Evolutionary conservation across 2,113 vertebrate genomes (phyloP).

Genomic region (Vidua macroura): DNA sequence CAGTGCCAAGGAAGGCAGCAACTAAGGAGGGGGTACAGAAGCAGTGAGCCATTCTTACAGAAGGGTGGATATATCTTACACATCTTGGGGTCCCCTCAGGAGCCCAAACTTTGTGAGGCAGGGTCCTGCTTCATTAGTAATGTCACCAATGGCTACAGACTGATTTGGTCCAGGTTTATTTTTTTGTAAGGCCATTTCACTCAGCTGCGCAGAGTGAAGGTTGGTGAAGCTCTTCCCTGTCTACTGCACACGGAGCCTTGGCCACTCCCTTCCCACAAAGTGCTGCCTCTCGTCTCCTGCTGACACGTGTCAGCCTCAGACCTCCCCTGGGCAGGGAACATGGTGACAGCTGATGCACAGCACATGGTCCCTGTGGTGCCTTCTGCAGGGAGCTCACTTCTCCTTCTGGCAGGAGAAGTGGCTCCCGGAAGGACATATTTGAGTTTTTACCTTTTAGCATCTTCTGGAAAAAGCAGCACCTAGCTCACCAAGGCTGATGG

Average conservation of each 20-base stretch:
- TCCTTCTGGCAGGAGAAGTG: background rate
- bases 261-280: background rate
- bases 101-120: background rate
- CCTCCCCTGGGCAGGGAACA: background rate
- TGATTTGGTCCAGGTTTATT: background rate
- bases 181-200: background rate
- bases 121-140: background rate
- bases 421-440: background rate
- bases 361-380: rapidly evolving
- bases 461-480: background rate
- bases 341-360: background rate
- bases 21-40: background rate
- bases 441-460: background rate
- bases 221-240: background rate
- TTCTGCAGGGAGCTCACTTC: background rate
- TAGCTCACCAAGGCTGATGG: rapidly evolving
- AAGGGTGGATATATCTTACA: background rate
- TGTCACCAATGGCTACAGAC: background rate
- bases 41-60: background rate
- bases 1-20: background rate
- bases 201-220: background rate
- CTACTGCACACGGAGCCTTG: background rate
- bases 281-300: background rate
- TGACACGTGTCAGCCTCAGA: rapidly evolving
- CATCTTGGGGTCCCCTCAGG: rapidly evolving